These are phyloP conservation scores for Smithornis capensis DNA, from an alignment of 2,113 vertebrate genomes.

Conservation along the genomic window DNA sequence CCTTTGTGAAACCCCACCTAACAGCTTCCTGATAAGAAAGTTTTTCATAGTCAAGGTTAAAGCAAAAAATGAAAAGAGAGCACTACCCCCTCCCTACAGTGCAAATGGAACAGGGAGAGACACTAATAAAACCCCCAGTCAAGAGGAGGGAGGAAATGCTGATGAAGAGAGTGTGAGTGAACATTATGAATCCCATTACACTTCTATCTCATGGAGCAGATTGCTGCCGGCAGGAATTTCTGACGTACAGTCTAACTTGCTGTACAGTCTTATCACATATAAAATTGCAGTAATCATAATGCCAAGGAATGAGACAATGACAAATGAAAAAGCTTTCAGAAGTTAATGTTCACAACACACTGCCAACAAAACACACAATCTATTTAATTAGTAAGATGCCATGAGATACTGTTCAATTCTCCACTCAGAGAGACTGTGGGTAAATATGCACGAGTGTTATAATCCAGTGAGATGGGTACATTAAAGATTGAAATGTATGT, in stretches of 20 bases:
- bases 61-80: background rate
- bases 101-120: background rate
- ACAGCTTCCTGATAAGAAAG: background rate
- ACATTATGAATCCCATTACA: constrained; percentile 53
- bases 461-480: constrained; percentile 26
- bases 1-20: background rate
- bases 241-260: constrained; percentile 42
- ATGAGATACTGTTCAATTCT: constrained; percentile 42
- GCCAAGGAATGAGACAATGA: constrained; percentile 63
- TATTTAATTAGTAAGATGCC: constrained; percentile 67
- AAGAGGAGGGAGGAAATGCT: constrained; percentile 22
- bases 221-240: constrained; percentile 48
- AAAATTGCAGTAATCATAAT: constrained; percentile 61
- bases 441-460: constrained; percentile 29
- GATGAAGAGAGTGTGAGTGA: constrained; percentile 28
- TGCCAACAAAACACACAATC: constrained; percentile 62
- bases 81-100: background rate
- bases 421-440: constrained; percentile 7
- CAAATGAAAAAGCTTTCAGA: constrained; percentile 67
- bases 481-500: constrained; percentile 48
- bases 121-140: background rate
- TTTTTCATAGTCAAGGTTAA: constrained; percentile 27
- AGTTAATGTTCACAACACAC: constrained; percentile 55
- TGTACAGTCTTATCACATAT: constrained; percentile 61
- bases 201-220: constrained; percentile 38